A percentile compares a stretch with the other conserved stretches of the same genome.
These are phyloP conservation scores for Podabrus alpinus DNA, from an alignment of 2,888 invertebrate species.

Conservation along the genomic window DNA sequence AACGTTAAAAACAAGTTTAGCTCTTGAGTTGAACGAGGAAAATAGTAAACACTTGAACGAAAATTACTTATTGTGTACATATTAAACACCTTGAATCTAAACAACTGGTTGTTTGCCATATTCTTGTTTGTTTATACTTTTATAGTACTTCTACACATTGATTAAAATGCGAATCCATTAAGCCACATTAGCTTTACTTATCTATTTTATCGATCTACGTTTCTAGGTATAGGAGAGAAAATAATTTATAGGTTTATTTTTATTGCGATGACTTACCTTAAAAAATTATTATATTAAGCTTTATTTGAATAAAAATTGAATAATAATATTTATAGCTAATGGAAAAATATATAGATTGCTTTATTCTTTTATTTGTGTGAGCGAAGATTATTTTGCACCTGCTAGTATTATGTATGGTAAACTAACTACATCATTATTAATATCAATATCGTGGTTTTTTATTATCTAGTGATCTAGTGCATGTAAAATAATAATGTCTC, in stretches of 20 bases:
- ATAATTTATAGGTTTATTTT: neutral
- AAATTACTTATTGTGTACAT: neutral
- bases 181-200: neutral
- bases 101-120: neutral
- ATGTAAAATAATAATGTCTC: neutral
- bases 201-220: neutral
- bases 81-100: neutral
- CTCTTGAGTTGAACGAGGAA: neutral
- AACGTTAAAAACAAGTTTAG: neutral
- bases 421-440: neutral
- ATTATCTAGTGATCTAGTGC: neutral
- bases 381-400: conserved; percentile 4
- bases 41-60: neutral
- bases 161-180: neutral
- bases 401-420: conserved; percentile 3
- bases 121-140: conserved; percentile 3
- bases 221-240: neutral
- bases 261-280: neutral
- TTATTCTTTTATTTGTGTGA: neutral
- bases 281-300: neutral
- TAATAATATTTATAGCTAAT: neutral
- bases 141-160: neutral
- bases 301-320: neutral
- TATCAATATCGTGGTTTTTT: neutral
- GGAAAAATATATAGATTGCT: neutral